Percentiles rank a stretch among this genome's conserved stretches.
Evolutionary conservation across 2,797 vertebrate genomes (phyloP).

Genomic region (Syndactyla subalaris): DNA sequence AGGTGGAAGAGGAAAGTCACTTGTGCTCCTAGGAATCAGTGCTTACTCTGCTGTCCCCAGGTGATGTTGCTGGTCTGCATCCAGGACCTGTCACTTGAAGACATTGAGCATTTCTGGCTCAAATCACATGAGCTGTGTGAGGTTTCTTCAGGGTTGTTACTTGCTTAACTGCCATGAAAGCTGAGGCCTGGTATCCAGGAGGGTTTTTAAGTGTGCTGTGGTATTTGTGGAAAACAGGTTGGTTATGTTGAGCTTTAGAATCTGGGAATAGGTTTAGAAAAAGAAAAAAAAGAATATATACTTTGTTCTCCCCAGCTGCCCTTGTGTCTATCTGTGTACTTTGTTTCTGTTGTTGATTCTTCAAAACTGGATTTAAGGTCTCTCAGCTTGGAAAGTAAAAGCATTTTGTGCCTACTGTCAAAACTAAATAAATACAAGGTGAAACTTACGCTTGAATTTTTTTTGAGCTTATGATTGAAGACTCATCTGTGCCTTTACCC

Average conservation of each 20-base stretch:
- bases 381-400: neutral
- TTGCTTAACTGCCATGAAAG: neutral
- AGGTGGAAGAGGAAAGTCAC: neutral
- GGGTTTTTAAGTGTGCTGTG: neutral
- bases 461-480: neutral
- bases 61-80: neutral
- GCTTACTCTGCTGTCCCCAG: neutral
- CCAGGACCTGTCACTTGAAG: neutral
- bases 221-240: neutral
- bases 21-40: neutral
- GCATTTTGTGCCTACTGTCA: neutral
- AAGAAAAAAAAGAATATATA: neutral
- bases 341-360: neutral
- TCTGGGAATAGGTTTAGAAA: neutral
- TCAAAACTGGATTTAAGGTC: neutral
- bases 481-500: neutral
- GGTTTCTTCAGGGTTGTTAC: neutral
- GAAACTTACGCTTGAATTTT: neutral
- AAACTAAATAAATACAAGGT: slow-evolving; percentile 40
- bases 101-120: neutral
- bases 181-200: neutral
- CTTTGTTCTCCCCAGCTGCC: rapidly evolving
- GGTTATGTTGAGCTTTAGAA: neutral
- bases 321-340: neutral
- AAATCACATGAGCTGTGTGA: rapidly evolving